Evolutionary conservation across 2,113 vertebrate species (phyloP).

Genomic region (Syrrhaptes paradoxus): DNA sequence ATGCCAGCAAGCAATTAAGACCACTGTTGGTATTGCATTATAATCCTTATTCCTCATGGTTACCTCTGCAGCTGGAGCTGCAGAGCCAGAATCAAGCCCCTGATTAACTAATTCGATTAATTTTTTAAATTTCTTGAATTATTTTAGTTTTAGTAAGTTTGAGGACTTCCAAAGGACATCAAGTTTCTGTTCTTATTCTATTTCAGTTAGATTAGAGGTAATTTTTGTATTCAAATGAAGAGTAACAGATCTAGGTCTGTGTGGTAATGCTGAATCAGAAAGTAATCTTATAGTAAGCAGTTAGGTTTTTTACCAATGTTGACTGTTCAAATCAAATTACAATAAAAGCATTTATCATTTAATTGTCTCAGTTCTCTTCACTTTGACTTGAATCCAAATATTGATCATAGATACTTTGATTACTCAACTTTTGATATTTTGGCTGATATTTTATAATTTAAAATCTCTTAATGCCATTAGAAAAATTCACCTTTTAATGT

Average conservation of each 20-base stretch:
- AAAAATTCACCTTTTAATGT: not conserved
- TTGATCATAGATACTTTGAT: not conserved
- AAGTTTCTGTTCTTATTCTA: not conserved
- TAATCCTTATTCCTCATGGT: not conserved
- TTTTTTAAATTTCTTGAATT: not conserved
- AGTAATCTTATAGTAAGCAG: conserved; percentile 28
- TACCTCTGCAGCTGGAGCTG: not conserved
- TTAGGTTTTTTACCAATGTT: conserved; percentile 1
- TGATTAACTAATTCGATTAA: not conserved
- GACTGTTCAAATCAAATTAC: conserved; percentile 33
- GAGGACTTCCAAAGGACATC: conserved; percentile 13
- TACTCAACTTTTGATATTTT: not conserved
- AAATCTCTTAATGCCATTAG: not conserved
- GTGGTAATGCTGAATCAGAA: conserved; percentile 26
- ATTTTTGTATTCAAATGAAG: conserved; percentile 26
- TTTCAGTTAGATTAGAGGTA: conserved; percentile 28
- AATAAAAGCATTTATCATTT: not conserved
- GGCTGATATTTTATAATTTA: not conserved
- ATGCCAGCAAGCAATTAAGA: not conserved
- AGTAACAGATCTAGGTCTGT: conserved; percentile 23
- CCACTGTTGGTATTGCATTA: not conserved
- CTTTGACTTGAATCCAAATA: not conserved
- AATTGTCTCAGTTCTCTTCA: not conserved
- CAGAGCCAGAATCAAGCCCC: not conserved
- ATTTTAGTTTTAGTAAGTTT: not conserved